Percentiles rank a stretch among this genome's conserved stretches.
These are phyloP conservation scores for Hydrolagus affinis DNA, from an alignment of 2,113 vertebrate species.

Conservation along the genomic window DNA sequence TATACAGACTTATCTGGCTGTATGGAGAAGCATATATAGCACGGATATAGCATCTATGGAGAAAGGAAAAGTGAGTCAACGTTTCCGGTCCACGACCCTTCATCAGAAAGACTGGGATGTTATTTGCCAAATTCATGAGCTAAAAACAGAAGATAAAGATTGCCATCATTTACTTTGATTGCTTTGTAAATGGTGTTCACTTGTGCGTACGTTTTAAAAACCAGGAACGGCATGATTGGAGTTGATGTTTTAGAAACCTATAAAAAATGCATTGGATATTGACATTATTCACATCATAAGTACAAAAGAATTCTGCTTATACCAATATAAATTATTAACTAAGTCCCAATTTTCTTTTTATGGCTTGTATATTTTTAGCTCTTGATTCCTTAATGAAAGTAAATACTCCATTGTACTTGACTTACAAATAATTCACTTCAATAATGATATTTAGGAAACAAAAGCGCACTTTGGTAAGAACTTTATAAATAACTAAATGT, in stretches of 20 bases:
- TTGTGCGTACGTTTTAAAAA: neutral
- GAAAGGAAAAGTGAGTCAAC: too few relatives aligned
- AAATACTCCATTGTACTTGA: neutral
- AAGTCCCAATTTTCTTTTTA: neutral
- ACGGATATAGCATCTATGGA: too few relatives aligned
- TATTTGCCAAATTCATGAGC: too few relatives aligned
- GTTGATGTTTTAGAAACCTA: neutral
- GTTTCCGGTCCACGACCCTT: too few relatives aligned
- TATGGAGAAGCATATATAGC: too few relatives aligned
- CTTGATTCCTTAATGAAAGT: neutral
- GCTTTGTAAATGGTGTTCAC: neutral
- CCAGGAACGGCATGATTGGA: neutral
- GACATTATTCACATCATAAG: neutral
- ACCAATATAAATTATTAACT: neutral
- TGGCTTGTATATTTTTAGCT: neutral
- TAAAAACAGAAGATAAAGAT: too few relatives aligned
- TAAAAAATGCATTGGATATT: neutral
- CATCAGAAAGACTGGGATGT: too few relatives aligned
- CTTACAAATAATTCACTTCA: constrained; percentile 17
- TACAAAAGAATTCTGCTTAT: neutral
- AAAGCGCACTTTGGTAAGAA: neutral
- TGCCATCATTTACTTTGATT: too few relatives aligned
- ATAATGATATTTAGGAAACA: neutral
- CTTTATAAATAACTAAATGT: too few relatives aligned
- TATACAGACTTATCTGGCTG: too few relatives aligned